Evolutionary conservation across 2,113 vertebrate genomes (phyloP).

Genomic region (Choloepus hoffmanni): DNA sequence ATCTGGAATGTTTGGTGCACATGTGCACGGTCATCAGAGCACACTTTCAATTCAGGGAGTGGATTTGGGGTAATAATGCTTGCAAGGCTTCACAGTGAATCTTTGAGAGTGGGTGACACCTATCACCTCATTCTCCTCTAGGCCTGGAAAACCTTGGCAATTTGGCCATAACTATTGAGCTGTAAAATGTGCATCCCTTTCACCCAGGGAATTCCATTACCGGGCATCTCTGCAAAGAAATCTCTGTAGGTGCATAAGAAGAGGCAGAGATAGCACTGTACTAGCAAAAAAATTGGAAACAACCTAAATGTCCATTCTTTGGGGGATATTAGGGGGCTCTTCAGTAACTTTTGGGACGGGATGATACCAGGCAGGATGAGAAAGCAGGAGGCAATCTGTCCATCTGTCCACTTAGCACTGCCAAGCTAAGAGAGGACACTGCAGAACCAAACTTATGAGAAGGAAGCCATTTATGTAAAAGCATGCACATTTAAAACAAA

Average conservation of each 20-base stretch:
- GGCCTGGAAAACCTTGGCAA: accelerated
- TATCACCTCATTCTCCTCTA: neutral
- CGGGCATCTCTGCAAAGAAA: neutral
- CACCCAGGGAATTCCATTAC: neutral
- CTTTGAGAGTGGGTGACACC: neutral
- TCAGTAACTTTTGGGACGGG: accelerated
- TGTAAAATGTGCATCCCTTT: neutral
- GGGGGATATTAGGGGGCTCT: neutral
- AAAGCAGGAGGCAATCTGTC: accelerated
- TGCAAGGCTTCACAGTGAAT: neutral
- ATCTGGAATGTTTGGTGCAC: neutral
- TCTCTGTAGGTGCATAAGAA: neutral
- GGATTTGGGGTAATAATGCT: neutral
- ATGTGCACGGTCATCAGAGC: neutral
- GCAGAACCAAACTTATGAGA: neutral
- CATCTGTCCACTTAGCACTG: no score
- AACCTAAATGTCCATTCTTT: accelerated
- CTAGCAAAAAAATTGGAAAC: neutral
- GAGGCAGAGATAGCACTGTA: neutral
- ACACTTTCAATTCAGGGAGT: neutral
- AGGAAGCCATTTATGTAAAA: neutral
- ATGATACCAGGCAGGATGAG: neutral
- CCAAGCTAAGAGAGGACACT: no score
- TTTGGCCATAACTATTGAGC: neutral
- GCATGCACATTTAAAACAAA: neutral